Percentiles rank a stretch among this genome's conserved stretches.
Evolutionary conservation across 2,113 vertebrate genomes (phyloP).

Genomic region (Catharus minimus): DNA sequence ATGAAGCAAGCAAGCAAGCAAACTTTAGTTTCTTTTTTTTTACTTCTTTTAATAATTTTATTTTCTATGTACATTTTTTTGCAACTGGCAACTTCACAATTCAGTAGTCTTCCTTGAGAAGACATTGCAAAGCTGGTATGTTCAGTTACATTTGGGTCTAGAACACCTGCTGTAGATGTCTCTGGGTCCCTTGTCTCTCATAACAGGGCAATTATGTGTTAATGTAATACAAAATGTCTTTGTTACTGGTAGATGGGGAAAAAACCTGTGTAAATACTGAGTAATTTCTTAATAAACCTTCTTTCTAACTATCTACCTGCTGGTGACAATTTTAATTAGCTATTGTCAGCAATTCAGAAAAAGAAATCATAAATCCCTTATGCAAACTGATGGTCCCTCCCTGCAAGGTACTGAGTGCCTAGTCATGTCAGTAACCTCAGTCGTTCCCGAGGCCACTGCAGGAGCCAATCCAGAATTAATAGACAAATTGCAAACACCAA

Average conservation of each 20-base stretch:
- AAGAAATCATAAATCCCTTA: background rate
- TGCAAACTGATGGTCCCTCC: background rate
- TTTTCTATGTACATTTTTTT: background rate
- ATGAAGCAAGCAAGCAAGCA: background rate
- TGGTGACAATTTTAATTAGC: background rate
- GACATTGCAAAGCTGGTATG: background rate
- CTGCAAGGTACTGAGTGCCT: background rate
- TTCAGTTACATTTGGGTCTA: background rate
- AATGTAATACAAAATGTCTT: background rate
- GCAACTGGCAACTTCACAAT: background rate
- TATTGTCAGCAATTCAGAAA: background rate
- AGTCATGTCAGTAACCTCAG: background rate
- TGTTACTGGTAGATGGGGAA: background rate
- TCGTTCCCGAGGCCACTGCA: background rate
- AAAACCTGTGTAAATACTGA: background rate
- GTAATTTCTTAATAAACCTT: background rate
- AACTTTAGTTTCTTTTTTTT: background rate
- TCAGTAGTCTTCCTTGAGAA: background rate
- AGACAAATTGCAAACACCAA: background rate
- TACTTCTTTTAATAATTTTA: background rate
- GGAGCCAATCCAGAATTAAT: background rate
- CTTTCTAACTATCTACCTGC: background rate
- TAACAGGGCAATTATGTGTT: background rate
- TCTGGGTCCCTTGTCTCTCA: background rate
- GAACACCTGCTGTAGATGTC: background rate